phyloP scores from a whole-genome alignment of 2,797 vertebrate genomes.

The Xerus rutilus region DNA sequence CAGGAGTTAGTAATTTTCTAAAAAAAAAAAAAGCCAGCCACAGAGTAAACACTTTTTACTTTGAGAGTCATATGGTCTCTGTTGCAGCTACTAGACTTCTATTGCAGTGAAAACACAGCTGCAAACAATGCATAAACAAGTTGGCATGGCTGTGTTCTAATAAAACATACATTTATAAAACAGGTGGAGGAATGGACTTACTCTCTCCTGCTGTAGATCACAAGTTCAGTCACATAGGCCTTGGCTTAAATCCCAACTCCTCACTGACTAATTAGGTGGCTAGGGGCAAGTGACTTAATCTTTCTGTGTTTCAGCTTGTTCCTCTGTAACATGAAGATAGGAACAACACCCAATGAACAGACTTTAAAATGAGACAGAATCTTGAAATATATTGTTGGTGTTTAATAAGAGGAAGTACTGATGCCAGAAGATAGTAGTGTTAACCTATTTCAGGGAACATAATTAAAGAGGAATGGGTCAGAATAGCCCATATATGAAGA shows the following conservation, averaged over 20 bases:
- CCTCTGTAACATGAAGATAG: not conserved
- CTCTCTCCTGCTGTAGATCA: not conserved
- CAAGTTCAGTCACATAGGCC: not conserved
- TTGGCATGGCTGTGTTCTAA: not conserved
- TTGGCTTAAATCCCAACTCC: not conserved
- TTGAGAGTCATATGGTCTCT: not conserved
- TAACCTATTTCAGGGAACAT: not conserved
- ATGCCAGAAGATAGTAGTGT: not conserved
- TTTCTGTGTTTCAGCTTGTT: not conserved
- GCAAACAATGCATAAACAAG: not conserved
- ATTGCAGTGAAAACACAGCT: not conserved
- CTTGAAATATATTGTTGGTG: not conserved
- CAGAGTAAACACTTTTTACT: not conserved
- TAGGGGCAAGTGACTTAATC: not conserved
- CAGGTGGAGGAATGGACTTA: not conserved
- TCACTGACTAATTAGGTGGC: not conserved
- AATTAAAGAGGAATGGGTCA: not conserved
- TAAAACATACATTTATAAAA: constrained; percentile 32
- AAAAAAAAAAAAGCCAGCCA: not conserved
- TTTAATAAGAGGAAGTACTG: not conserved
- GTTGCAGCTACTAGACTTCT: not conserved
- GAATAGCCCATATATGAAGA: not conserved
- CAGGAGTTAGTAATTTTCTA: not conserved
- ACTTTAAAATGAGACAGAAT: not conserved
- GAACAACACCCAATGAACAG: not conserved